These are phyloP conservation scores for Pseudonaja textilis DNA, from an alignment of 2,113 vertebrate species.

Conservation along the genomic window DNA sequence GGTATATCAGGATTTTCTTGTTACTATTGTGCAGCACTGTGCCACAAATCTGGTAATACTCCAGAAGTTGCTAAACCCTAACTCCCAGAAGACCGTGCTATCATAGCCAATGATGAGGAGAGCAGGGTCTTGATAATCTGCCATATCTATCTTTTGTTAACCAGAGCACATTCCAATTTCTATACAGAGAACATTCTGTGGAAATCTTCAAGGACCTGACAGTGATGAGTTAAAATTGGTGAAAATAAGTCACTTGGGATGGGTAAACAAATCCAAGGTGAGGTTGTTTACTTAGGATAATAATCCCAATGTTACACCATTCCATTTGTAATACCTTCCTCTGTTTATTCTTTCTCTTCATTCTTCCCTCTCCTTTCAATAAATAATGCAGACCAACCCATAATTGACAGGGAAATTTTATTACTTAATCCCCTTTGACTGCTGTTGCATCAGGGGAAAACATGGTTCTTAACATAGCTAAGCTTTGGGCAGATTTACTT, in stretches of 20 bases:
- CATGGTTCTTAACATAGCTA: background rate
- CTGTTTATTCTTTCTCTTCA: background rate
- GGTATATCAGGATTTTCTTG: background rate
- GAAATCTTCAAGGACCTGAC: background rate
- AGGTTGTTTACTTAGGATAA: background rate
- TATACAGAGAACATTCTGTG: background rate
- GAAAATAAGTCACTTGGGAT: background rate
- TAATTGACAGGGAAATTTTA: background rate
- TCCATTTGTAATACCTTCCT: background rate
- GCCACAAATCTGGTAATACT: background rate
- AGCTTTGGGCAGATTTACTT: background rate
- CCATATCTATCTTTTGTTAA: background rate
- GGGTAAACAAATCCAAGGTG: background rate
- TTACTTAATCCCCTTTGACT: background rate
- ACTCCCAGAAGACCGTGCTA: background rate
- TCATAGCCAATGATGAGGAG: background rate
- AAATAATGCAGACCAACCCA: background rate
- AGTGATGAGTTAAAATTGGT: background rate
- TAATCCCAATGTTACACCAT: background rate
- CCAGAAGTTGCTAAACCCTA: background rate
- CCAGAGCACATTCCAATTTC: background rate
- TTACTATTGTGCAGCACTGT: background rate
- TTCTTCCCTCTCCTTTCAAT: background rate
- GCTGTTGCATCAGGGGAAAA: background rate
- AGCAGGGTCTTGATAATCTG: background rate